phyloP scores from a whole-genome alignment of 2,797 vertebrate genomes.

The Scomberomorus guttatus region DNA sequence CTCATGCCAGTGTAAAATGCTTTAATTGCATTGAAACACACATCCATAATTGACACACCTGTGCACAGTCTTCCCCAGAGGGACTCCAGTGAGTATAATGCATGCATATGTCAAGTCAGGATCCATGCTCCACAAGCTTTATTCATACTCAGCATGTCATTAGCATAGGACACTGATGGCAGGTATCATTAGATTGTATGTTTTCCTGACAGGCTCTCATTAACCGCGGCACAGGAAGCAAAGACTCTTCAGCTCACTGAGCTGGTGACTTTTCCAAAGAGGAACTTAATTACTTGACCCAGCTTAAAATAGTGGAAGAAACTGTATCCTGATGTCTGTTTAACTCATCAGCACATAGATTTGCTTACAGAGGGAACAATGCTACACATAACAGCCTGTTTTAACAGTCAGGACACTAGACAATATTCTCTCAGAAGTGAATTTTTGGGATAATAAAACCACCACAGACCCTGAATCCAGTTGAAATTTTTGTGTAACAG shows the following conservation, averaged over 20 bases:
- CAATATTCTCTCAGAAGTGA: conserved; percentile 39
- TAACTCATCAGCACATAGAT: not conserved
- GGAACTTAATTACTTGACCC: conserved; percentile 22
- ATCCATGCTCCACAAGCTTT: conserved; percentile 44
- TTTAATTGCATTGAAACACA: conserved; percentile 47
- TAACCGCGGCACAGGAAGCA: conserved; percentile 20
- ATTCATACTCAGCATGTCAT: conserved; percentile 60
- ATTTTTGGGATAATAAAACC: conserved; percentile 48
- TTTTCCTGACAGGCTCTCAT: conserved; percentile 54
- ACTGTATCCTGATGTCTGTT: not conserved
- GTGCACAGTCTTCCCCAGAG: conserved; percentile 19
- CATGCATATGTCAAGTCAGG: conserved; percentile 44
- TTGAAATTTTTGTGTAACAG: conserved; percentile 41
- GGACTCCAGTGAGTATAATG: conserved; percentile 26
- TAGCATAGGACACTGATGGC: conserved; percentile 55
- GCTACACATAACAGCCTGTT: conserved; percentile 14
- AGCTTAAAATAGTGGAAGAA: not conserved
- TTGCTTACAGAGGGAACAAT: not conserved
- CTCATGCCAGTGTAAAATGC: conserved; percentile 7
- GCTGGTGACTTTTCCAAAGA: conserved; percentile 21
- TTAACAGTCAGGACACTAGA: conserved; percentile 32
- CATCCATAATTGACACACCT: conserved; percentile 56
- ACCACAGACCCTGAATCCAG: conserved; percentile 21
- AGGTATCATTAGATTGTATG: conserved; percentile 47
- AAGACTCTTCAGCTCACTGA: conserved; percentile 18